Evolutionary conservation across 2,797 vertebrate genomes (phyloP), one percentile per base, ranked within the genome.

Genomic region (Tragelaphus eurycerus): DNA sequence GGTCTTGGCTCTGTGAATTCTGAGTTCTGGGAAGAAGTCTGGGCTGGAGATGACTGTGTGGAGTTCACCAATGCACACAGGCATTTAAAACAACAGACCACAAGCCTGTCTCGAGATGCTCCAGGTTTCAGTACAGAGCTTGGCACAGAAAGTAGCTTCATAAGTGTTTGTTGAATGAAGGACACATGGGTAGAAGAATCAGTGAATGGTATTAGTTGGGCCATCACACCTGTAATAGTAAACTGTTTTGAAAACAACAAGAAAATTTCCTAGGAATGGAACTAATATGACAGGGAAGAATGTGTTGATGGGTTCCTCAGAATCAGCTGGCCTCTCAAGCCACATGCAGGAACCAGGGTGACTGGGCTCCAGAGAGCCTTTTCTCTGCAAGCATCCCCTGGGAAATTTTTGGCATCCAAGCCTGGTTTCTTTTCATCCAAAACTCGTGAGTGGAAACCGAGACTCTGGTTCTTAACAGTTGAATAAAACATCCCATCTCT

Each of bases 361-460:
- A n/a, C 64, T n/a, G 31, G 46, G 50, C 89, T 86, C 34, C 57
- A 50, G 46, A 52, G 29, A 76, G 11, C 67, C n/a, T 79, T 83
- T 86, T 64, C 21, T 23, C 1, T 19, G 25, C 6, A 31, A 57
- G 43, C 64, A 1, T 0, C 86, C n/a, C 9, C 14, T 82, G 86
- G 59, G n/a, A 57, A 50, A 1, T 79, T 55, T 84, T 74, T 27
- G 76, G 64, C 94, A 83, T 43, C 46, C 3, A 64, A 15, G 0
- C 62, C 29, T 43, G 64, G 5, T 90, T 79, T 85, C 50, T 97
- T 88, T 38, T 57, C 21, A 55, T 52, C 4, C 19, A 17, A 38
- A 83, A 71, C 15, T 71, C 52, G 1, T 76, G 2, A 34, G 93
- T 97, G 97, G 82, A 92, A 93, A 86, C 9, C 79, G 38, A 89